Evolutionary conservation across 2,113 vertebrate species (phyloP).

Genomic region (Podarcis cretensis): DNA sequence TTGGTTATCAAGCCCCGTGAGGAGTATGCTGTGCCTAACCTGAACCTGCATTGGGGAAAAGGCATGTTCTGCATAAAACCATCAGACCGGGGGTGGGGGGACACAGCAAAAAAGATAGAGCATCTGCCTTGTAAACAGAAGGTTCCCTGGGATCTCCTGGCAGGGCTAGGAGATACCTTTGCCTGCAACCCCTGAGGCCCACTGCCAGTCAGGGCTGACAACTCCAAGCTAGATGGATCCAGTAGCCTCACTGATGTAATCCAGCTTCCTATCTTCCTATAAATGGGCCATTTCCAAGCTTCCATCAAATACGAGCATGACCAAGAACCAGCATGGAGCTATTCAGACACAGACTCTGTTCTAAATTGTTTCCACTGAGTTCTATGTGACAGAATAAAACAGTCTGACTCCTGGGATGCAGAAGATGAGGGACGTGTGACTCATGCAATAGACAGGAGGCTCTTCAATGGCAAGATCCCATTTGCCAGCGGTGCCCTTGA

Average conservation of each 20-base stretch:
- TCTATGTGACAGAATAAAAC: neutral
- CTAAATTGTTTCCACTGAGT: no score
- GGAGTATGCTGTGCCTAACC: neutral
- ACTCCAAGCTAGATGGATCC: no score
- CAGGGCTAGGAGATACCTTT: no score
- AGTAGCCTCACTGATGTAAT: no score
- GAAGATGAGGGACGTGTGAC: neutral
- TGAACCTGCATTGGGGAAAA: neutral
- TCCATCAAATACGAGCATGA: neutral
- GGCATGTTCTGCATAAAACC: neutral
- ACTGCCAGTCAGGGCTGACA: no score
- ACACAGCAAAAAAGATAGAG: no score
- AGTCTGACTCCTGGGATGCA: neutral
- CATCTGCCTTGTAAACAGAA: no score
- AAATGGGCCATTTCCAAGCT: neutral
- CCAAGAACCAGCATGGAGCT: neutral
- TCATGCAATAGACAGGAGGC: neutral
- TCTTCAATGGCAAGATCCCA: neutral
- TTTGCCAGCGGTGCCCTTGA: neutral
- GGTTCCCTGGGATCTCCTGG: no score
- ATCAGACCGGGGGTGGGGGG: no score
- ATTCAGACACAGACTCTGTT: neutral
- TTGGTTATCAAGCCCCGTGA: neutral
- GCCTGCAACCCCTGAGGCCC: no score
- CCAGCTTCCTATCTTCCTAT: no score